A percentile compares a stretch with the other conserved stretches of the same genome.
phyloP scores from a whole-genome alignment of 2,797 vertebrate genomes.

The Parauchenoglanis ngamensis region DNA sequence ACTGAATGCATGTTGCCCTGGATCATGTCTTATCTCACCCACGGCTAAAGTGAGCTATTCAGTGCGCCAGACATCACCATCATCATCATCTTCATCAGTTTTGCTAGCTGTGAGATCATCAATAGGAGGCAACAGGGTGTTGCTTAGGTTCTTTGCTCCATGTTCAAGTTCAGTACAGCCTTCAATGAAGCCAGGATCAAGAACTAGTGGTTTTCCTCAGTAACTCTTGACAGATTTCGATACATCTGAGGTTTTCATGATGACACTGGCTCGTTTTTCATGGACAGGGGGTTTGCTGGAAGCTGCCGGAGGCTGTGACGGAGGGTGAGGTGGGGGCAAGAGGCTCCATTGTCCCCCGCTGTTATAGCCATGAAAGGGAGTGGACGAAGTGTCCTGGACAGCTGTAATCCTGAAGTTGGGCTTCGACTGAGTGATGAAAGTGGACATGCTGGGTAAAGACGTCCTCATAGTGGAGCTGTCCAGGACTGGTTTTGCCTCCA shows the following conservation, averaged over 20 bases:
- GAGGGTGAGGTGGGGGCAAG: constrained; percentile 69
- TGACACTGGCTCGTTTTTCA: constrained; percentile 92
- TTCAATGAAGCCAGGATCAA: constrained; percentile 4
- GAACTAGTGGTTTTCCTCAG: constrained; percentile 62
- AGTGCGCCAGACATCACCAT: not conserved
- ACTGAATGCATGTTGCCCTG: constrained; percentile 24
- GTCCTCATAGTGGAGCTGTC: constrained; percentile 47
- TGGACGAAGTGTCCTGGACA: constrained; percentile 82
- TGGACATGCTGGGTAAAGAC: constrained; percentile 89
- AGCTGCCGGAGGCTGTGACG: constrained; percentile 51
- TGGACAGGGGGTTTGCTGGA: constrained; percentile 72
- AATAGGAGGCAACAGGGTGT: not conserved
- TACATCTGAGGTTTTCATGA: constrained; percentile 95
- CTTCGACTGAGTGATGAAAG: constrained; percentile 86
- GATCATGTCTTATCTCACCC: constrained; percentile 49
- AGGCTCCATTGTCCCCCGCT: constrained; percentile 75
- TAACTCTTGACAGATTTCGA: constrained; percentile 86
- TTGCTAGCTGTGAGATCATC: constrained; percentile 16
- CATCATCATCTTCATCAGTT: not conserved
- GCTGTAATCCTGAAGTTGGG: constrained; percentile 89
- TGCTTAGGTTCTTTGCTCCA: constrained; percentile 32
- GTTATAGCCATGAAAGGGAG: constrained; percentile 72
- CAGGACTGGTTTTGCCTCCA: constrained; percentile 42
- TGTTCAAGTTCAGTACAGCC: constrained; percentile 30
- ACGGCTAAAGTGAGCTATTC: not conserved